A percentile compares a stretch with the other conserved stretches of the same genome.
Conservation (phyloP, 2,888 invertebrate genomes). For the Cheilosia soror region DNA sequence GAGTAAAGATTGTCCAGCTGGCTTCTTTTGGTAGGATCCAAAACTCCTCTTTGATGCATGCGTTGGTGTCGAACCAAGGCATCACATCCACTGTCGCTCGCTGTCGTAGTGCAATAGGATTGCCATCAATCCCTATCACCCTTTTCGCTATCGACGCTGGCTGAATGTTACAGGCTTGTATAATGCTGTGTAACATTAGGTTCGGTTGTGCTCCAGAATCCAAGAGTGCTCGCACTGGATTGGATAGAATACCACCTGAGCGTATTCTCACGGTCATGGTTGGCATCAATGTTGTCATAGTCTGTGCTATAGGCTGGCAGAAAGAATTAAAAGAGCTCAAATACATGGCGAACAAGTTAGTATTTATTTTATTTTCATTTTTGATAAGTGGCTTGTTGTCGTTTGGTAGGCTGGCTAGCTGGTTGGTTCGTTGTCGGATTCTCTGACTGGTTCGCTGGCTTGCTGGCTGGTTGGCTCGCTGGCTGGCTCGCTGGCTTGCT, state of each 20-base stretch:
- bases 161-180: background rate
- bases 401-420: no score
- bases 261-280: slow-evolving; percentile 12
- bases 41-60: background rate
- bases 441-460: no score
- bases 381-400: no score
- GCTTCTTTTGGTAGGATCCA: slow-evolving; percentile 11
- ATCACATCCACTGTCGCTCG: background rate
- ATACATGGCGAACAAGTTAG: no score
- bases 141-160: background rate
- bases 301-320: background rate
- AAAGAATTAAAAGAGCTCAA: no score
- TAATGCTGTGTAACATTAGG: background rate
- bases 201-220: slow-evolving; percentile 17
- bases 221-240: slow-evolving; percentile 7
- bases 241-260: background rate
- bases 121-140: slow-evolving; percentile 20
- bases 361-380: no score
- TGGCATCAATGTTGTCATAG: background rate
- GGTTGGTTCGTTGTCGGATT: no score
- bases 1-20: background rate
- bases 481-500: no score
- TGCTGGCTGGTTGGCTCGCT: no score
- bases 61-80: slow-evolving; percentile 7
- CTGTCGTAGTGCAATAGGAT: slow-evolving; percentile 12